Evolutionary conservation across 2,888 invertebrate genomes (phyloP), one percentile per base, ranked within the genome.

Genomic region (Lamellibrachia satsuma): DNA sequence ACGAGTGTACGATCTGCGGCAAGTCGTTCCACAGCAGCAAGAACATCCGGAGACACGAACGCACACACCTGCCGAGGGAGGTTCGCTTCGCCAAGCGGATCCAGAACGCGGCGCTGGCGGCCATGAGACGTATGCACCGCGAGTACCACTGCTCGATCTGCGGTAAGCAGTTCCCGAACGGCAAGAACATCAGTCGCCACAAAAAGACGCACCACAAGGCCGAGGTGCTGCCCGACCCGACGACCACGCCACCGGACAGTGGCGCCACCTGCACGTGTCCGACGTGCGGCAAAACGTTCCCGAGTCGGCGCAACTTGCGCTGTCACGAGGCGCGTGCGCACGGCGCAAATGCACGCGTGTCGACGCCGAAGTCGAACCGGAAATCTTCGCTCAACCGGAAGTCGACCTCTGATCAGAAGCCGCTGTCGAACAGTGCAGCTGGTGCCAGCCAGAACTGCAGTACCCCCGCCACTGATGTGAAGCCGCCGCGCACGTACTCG

Each of bases 81-180:
- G 75, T 75, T 4, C 75, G 75, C 75, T 75, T 75, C 75, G 75
- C 75, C 15, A 75, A 75, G 75, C 75, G 75, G n/a, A 75, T 75
- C 75, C 75, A 75, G 75, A 75, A 75, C 75, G 75, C 75, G 15
- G 75, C 75, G 15, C n/a, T 75, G 22, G 75, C 75, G 75, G 75
- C 75, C 75, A 75, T 75, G 75, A 15, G 75, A 22, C 75, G 75
- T n/a, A 75, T 75, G 75, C 75, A 75, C 75, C 75, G 75, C 2
- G 75, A 75, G 75, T 91, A 91, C 52, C 52, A 55, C 11, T 91
- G 91, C 57, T 52, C 52, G 11, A 91, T 91, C n/a, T 91, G 91
- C 91, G 91, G 57, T n/a, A 91, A 91, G 57, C 91, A 55, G 55
- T 91, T 91, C 7, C 91, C 91, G 55, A 91, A 91, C 55, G 91